These are phyloP conservation scores for Lordiphosa andalusiaca DNA, from an alignment of 2,888 invertebrate genomes.

Conservation along the genomic window DNA sequence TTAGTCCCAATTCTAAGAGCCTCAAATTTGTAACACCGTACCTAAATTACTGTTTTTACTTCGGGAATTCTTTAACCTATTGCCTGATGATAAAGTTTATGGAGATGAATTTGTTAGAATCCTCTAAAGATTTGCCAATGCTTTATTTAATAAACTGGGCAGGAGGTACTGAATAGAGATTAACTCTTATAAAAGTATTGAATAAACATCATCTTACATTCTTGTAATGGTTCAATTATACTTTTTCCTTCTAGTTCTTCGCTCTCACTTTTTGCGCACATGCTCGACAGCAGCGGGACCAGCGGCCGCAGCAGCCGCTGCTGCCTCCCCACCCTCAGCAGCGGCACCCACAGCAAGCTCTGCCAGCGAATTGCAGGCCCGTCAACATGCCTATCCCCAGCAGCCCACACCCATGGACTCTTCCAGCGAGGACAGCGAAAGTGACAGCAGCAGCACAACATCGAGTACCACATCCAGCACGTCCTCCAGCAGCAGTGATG, in stretches of 20 bases:
- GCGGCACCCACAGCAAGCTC: constrained; percentile 73
- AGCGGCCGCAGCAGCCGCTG: constrained; percentile 72
- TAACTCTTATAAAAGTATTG: no score
- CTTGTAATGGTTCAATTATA: no score
- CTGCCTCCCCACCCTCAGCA: constrained; percentile 77
- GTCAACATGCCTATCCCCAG: constrained; percentile 38
- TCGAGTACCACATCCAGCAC: constrained; percentile 80
- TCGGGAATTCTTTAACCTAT: no score
- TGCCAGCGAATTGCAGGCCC: constrained; percentile 66
- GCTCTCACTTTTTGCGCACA: constrained; percentile 74
- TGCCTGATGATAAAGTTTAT: no score
- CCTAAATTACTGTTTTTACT: no score
- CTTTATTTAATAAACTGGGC: no score
- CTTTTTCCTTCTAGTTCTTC: constrained; percentile 63
- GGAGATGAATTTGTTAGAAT: no score
- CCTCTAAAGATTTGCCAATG: no score
- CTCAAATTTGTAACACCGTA: no score
- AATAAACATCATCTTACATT: no score
- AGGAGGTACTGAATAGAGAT: no score
- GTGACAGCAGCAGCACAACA: constrained; percentile 82
- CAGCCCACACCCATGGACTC: constrained; percentile 78
- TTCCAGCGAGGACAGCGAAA: constrained; percentile 82
- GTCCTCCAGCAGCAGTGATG: constrained; percentile 57
- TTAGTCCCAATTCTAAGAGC: no score
- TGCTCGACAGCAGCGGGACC: constrained; percentile 63